These are phyloP conservation scores for Lophotis ruficrista DNA, from an alignment of 2,113 vertebrate species.

Conservation along the genomic window DNA sequence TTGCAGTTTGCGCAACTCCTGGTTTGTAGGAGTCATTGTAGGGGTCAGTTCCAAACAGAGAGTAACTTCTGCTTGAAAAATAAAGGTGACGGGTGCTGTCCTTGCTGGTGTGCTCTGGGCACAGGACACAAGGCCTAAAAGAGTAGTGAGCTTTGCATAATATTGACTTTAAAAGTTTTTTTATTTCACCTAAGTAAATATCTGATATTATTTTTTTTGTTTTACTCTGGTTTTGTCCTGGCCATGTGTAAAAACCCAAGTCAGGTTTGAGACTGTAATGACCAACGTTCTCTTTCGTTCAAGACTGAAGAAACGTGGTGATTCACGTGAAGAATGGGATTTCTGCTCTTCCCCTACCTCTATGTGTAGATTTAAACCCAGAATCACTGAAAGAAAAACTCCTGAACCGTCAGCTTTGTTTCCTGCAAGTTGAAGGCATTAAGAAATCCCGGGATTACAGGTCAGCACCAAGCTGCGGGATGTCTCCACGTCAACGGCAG, in stretches of 20 bases:
- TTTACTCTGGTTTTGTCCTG: not conserved
- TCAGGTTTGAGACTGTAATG: not conserved
- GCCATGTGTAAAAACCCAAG: not conserved
- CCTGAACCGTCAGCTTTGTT: not conserved
- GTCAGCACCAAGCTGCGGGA: not conserved
- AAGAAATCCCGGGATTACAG: not conserved
- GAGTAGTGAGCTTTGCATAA: not conserved
- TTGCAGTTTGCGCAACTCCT: not conserved
- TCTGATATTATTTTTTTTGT: not conserved
- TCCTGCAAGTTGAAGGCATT: not conserved
- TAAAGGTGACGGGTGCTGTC: accelerated
- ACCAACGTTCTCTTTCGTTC: not conserved
- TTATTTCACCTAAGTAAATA: not conserved
- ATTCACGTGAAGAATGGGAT: not conserved
- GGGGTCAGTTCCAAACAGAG: not conserved
- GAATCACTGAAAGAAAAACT: not conserved
- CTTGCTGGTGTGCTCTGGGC: not conserved
- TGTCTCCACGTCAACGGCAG: not conserved
- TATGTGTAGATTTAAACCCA: not conserved
- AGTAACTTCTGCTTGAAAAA: not conserved
- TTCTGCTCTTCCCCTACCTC: not conserved
- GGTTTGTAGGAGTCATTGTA: not conserved
- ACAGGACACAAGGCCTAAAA: too few relatives aligned
- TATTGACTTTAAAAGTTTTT: not conserved
- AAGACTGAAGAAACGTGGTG: not conserved